Evolutionary conservation across 1,140 invertebrate species (phyloP).

Genomic region (Meloidogyne hapla): DNA sequence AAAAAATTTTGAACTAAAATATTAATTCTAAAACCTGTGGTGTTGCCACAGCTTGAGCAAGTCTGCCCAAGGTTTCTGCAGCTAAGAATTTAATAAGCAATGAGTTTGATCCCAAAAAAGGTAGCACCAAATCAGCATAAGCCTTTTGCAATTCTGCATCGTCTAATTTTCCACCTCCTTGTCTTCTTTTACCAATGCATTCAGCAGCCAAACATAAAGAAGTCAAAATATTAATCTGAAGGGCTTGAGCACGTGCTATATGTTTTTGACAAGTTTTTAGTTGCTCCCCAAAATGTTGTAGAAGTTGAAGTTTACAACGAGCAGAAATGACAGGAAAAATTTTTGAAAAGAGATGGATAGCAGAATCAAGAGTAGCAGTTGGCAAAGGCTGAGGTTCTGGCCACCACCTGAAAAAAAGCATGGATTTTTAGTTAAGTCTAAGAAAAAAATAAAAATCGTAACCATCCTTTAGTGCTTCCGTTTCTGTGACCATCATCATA

Average conservation of each 20-base stretch:
- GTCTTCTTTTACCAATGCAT: slow-evolving; percentile 69
- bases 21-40: slow-evolving; percentile 66
- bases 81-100: slow-evolving; percentile 75
- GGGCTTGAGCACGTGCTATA: slow-evolving; percentile 36
- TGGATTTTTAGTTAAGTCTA: neutral
- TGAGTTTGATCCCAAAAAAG: slow-evolving; percentile 69
- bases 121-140: slow-evolving; percentile 57
- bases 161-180: slow-evolving; percentile 36
- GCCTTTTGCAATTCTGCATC: slow-evolving; percentile 52
- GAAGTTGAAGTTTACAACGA: slow-evolving; percentile 91
- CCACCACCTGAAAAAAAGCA: slow-evolving; percentile 42
- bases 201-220: slow-evolving; percentile 85
- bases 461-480: slow-evolving; percentile 21
- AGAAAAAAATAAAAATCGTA: neutral
- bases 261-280: slow-evolving; percentile 70
- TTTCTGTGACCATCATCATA: slow-evolving; percentile 12
- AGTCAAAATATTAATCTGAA: slow-evolving; percentile 91
- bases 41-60: slow-evolving; percentile 82
- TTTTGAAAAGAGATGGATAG: slow-evolving; percentile 85
- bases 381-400: slow-evolving; percentile 87
- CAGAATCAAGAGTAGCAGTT: slow-evolving; percentile 92
- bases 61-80: slow-evolving; percentile 81
- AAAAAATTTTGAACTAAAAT: slow-evolving; percentile 1
- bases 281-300: slow-evolving; percentile 92
- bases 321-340: slow-evolving; percentile 89